phyloP scores from a whole-genome alignment of 2,797 vertebrate species.

The Tauraco hartlaubi region DNA sequence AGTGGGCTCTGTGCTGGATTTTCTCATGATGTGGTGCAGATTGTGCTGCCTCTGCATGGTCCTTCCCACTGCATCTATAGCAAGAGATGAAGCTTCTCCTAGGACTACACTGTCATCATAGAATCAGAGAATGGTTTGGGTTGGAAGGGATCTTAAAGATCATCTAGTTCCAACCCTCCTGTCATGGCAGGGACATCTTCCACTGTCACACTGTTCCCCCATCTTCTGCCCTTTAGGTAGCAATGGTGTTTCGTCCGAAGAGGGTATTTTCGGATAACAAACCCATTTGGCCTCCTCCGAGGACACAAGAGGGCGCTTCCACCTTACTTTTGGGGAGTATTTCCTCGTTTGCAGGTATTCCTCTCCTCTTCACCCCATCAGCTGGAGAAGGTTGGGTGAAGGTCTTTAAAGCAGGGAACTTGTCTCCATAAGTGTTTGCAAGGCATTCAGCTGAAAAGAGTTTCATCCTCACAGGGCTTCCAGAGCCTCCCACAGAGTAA shows the following conservation, averaged over 20 bases:
- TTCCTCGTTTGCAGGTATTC: background rate
- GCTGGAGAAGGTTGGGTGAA: conserved; percentile 8
- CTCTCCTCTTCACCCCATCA: background rate
- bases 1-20: background rate
- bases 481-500: background rate
- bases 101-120: background rate
- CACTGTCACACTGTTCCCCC: background rate
- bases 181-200: too few species aligned
- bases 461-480: background rate
- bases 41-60: fast-evolving
- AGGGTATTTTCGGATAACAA: background rate
- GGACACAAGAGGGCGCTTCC: conserved; percentile 66
- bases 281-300: background rate
- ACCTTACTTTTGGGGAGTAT: conserved; percentile 17
- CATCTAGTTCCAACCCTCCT: too few species aligned
- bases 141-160: too few species aligned
- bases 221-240: background rate
- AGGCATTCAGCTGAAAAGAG: background rate
- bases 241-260: background rate
- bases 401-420: background rate
- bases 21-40: background rate
- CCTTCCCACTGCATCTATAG: background rate
- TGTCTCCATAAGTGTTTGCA: background rate
- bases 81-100: background rate
- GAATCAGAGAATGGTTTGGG: too few species aligned